Conservation (phyloP, 1,140 invertebrate genomes). For the Zaprionus lachaisei region DNA sequence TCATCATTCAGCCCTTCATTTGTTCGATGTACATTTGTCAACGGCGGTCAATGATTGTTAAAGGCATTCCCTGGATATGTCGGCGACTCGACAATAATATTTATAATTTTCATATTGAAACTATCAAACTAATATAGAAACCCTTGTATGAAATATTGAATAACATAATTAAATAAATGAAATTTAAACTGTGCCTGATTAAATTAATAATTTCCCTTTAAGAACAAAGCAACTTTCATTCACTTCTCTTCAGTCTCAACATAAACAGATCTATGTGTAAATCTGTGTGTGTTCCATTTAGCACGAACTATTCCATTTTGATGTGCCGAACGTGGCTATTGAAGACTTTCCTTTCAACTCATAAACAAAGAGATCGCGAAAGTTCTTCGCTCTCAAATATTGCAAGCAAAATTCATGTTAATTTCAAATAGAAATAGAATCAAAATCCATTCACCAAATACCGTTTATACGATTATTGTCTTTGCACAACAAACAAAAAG, state of each 20-base stretch:
- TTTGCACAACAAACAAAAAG: slow-evolving; percentile 4
- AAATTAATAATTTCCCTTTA: background rate
- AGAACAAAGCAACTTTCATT: background rate
- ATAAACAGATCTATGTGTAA: slow-evolving; percentile 1
- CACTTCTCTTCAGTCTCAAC: background rate
- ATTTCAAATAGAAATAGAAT: slow-evolving; percentile 16
- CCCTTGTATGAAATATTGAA: too few relatives aligned
- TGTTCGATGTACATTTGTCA: too few relatives aligned
- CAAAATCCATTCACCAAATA: background rate
- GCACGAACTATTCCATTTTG: slow-evolving; percentile 1
- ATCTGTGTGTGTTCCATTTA: background rate
- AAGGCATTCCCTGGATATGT: too few relatives aligned
- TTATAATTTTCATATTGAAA: background rate
- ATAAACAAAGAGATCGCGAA: slow-evolving; percentile 25
- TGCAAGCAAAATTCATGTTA: slow-evolving; percentile 59
- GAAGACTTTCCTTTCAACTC: slow-evolving; percentile 52
- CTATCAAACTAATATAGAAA: background rate
- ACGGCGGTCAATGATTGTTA: too few relatives aligned
- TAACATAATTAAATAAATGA: too few relatives aligned
- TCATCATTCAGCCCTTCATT: too few relatives aligned
- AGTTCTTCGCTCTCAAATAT: slow-evolving; percentile 24
- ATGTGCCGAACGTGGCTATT: slow-evolving; percentile 26
- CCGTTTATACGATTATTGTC: background rate
- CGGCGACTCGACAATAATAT: background rate
- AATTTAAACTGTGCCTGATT: background rate